Evolutionary conservation across 2,797 vertebrate species (phyloP), one percentile per base, ranked within the genome.

Genomic region (Arremon aurantiirostris): DNA sequence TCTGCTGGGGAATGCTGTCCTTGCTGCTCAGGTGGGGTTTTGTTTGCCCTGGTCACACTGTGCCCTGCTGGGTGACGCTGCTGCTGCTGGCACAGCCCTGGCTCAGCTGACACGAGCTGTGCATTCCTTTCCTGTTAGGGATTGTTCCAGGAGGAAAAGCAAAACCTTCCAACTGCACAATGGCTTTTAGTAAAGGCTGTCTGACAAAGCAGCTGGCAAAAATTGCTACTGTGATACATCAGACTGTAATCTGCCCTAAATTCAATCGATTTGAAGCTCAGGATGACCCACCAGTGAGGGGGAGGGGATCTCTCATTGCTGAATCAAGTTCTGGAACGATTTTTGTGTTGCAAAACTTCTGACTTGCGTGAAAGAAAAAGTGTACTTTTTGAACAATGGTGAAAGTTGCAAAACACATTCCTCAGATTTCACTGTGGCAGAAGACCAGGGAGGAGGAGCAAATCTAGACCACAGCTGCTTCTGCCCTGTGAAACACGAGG

Each of bases 351-450:
- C 35, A 78, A 50, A 65, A 34, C 82, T 55, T 80, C 20, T 5
- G 68, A 23, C 8, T 56, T 34, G 12, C 0, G 0, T 60, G 65
- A 22, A 82, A 80, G 68, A 34, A 71, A 68, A 76, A 4, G 64
- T 15, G 34, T 60, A 23, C 71, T 89, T 63, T 64, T 13, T 70
- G 72, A 89, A 84, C 79, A 59, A 13, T 56, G 55, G 34, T 65
- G 80, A 65, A 75, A 76, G 66, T 88, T 72, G 72, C 91, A 83
- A 65, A 94, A 90, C 85, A 88, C 64, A 94, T 90, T 90, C 80
- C 80, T 94, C 34, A 69, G 72, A 71, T 57, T 90, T 83, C 8
- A 9, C 50, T 16, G 11, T 44, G 57, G 79, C 76, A 72, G 14
- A 89, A 60, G 83, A 55, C 53, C n/a, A 35, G 46, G 72, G 76